Evolutionary conservation across 1,140 invertebrate genomes (phyloP), one percentile per base, ranked within the genome.

Genomic region (Helicoverpa armigera): DNA sequence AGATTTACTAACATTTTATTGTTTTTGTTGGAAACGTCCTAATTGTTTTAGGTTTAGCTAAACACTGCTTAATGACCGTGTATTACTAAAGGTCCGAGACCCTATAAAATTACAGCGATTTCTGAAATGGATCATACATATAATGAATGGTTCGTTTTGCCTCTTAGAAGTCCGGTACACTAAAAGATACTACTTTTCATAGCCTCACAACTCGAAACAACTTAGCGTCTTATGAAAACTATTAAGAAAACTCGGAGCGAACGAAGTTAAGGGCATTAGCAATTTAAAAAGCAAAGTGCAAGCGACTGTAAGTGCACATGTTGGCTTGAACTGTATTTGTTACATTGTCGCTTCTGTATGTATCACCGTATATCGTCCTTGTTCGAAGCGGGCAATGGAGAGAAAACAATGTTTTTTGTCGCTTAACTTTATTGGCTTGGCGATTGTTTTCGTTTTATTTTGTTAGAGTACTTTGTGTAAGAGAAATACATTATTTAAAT

Each of bases 231-330:
- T 54, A 14, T n/a, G n/a, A 72, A 72, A 54, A 53, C 50, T 54
- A 72, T 54, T 72, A 65, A 72, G 50, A 1, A 72, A 31, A 72
- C 18, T 53, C 43, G 9, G 12, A 61, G 13, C 35, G 50, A 23
- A 76, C n/a, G 23, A 76, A 48, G 73, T 76, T 76, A 76, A 23
- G n/a, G n/a, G 58, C 73, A 61, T 60, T 76, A 60, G 48, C 16
- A 61, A 61, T 63, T 76, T 23, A 60, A 76, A 60, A 76, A 63
- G 54, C 58, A 63, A 35, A 72, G 69, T 54, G 50, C 69, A 23
- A 1, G 58, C 56, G 13, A n/a, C 69, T 23, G 58, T 61, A 50
- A 76, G 58, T 61, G 43, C 58, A 63, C 73, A 29, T 35, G 51
- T 23, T 61, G 16, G 50, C 14, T 51, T 13, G 14, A 1, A 50